A percentile compares a stretch with the other conserved stretches of the same genome.
phyloP scores from a whole-genome alignment of 2,113 vertebrate genomes.

The Spea bombifrons region DNA sequence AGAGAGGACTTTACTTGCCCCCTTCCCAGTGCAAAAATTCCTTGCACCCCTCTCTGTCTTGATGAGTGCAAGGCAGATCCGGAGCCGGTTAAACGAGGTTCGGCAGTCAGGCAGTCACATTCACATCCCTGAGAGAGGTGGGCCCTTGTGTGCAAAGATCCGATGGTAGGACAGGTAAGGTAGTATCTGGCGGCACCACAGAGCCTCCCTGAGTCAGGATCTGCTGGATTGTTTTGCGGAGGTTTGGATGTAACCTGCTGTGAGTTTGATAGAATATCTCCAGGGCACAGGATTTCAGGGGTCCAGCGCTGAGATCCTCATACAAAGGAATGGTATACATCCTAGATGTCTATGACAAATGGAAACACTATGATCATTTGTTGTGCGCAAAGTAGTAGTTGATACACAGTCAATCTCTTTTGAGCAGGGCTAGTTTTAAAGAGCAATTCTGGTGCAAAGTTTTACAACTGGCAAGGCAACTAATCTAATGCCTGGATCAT shows the following conservation, averaged over 20 bases:
- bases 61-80: constrained; percentile 47
- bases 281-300: constrained; percentile 87
- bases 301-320: constrained; percentile 88
- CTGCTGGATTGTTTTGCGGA: constrained; percentile 87
- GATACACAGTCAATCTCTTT: no score
- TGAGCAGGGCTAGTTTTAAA: no score
- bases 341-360: constrained; percentile 78
- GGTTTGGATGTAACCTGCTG: constrained; percentile 87
- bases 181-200: constrained; percentile 55
- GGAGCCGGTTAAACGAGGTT: not conserved
- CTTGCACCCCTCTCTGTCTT: not conserved
- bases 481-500: no score
- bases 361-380: not conserved
- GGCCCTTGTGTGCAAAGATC: constrained; percentile 66
- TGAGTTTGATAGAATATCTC: constrained; percentile 94
- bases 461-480: no score
- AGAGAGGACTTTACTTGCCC: not conserved
- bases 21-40: constrained; percentile 33
- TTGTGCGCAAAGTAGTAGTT: no score
- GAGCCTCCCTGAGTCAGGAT: constrained; percentile 81
- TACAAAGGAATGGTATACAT: constrained; percentile 98
- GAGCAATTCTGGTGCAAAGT: no score
- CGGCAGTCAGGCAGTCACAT: constrained; percentile 80
- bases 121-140: constrained; percentile 85
- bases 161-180: constrained; percentile 65